Evolutionary conservation across 2,113 vertebrate genomes (phyloP), one percentile per base, ranked within the genome.

Genomic region (Rhombomys opimus): DNA sequence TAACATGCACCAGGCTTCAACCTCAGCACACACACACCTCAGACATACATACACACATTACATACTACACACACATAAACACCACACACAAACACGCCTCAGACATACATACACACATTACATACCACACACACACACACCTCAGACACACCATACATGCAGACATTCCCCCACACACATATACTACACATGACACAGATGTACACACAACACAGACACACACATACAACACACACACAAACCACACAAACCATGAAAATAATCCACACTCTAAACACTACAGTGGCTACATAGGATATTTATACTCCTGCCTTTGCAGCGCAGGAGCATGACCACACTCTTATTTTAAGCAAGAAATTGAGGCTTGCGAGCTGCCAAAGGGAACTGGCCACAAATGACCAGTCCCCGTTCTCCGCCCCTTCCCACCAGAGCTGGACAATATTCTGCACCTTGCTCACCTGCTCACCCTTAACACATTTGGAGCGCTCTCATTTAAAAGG

Each of bases 321-420:
- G 20, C n/a, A 57, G 41, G 35, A 32, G 22, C 30, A 18, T 59
- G 18, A 73, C 67, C 50, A 22, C 35, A 9, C 35, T 30, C 35
- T 70, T 76, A 35, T 90, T 94, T 91, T 78, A 87, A 59, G 88
- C 57, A 95, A 89, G 82, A 89, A 68, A 75, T 52, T 25, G 25
- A 91, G 8, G 18, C 59, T 87, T 67, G 46, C 18, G 75, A 41
- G 3, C 63, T 82, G 72, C 0, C 6, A 14, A 30, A 52, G n/a
- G 65, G 22, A 32, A 89, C n/a, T 41, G 95, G 76, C 50, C 5
- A 80, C 68, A 96, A 70, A 88, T 27, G 6, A 18, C 30, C 30
- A 35, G 73, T 92, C 80, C 80, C 41, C 46, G 5, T 73, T 84
- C 59, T 38, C 87, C 84, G 41, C 17, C 46, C 67, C 41, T 68